phyloP scores from a whole-genome alignment of 2,797 vertebrate species.

The Enteromius afrohamiltoni region DNA sequence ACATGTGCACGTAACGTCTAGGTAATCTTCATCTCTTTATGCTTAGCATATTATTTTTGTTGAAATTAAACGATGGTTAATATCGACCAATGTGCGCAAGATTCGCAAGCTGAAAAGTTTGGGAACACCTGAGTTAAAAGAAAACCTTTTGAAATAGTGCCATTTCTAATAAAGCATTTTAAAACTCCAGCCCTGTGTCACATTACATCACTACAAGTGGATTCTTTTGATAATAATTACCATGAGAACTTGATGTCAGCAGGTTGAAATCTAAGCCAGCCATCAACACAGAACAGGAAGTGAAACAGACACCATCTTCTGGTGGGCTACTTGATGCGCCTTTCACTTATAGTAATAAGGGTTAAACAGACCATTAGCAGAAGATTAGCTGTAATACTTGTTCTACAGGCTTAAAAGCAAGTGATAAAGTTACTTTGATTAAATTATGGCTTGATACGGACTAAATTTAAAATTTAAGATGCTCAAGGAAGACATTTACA shows the following conservation, averaged over 20 bases:
- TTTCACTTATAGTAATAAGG: background rate
- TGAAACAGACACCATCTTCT: background rate
- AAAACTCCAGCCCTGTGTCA: background rate
- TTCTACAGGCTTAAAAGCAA: background rate
- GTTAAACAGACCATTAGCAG: background rate
- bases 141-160: background rate
- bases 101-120: too few species aligned
- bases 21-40: too few species aligned
- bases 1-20: too few species aligned
- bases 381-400: background rate
- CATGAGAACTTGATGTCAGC: background rate
- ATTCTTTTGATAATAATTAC: background rate
- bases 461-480: background rate
- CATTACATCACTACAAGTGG: background rate
- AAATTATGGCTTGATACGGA: background rate
- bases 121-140: too few species aligned
- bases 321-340: background rate
- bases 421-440: background rate
- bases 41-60: too few species aligned
- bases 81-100: too few species aligned
- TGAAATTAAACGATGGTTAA: too few species aligned
- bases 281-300: background rate
- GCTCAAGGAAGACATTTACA: background rate
- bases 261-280: background rate
- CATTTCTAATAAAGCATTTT: slow-evolving; percentile 2